phyloP scores from a whole-genome alignment of 2,113 vertebrate species.

The Aphyosemion australe region DNA sequence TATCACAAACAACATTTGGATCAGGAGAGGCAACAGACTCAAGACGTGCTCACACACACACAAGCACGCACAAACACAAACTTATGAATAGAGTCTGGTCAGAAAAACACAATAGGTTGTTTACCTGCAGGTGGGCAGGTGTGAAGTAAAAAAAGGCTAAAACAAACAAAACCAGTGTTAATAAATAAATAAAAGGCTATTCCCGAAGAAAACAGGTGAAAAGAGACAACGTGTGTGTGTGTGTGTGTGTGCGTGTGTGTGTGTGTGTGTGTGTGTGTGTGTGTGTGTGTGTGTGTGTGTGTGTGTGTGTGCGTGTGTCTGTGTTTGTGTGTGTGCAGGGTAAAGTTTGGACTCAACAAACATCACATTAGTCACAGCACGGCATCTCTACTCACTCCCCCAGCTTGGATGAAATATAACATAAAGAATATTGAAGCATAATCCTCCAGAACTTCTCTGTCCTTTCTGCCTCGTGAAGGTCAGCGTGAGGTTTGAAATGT shows the following conservation, averaged over 20 bases:
- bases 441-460: conserved; percentile 63
- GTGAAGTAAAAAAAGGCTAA: conserved; percentile 46
- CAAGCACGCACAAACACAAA: conserved; percentile 13
- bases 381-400: conserved; percentile 48
- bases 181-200: conserved; percentile 27
- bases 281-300: conserved; percentile 45
- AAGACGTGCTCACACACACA: conserved; percentile 36
- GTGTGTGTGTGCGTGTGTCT: conserved; percentile 15
- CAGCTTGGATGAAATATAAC: conserved; percentile 58
- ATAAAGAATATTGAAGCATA: conserved; percentile 63
- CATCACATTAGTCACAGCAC: conserved; percentile 72
- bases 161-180: conserved; percentile 38
- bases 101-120: conserved; percentile 62
- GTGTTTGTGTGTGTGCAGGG: too few relatives aligned
- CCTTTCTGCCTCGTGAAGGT: conserved; percentile 68
- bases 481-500: conserved; percentile 41
- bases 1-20: conserved; percentile 62
- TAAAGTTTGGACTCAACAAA: conserved; percentile 72
- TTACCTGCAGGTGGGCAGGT: conserved; percentile 65
- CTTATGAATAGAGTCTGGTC: conserved; percentile 38
- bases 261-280: conserved; percentile 20
- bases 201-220: conserved; percentile 25
- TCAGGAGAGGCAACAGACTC: conserved; percentile 51
- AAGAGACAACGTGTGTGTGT: conserved; percentile 28
- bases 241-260: conserved; percentile 41